phyloP scores from a whole-genome alignment of 2,797 vertebrate genomes.

The Syncerus caffer region DNA sequence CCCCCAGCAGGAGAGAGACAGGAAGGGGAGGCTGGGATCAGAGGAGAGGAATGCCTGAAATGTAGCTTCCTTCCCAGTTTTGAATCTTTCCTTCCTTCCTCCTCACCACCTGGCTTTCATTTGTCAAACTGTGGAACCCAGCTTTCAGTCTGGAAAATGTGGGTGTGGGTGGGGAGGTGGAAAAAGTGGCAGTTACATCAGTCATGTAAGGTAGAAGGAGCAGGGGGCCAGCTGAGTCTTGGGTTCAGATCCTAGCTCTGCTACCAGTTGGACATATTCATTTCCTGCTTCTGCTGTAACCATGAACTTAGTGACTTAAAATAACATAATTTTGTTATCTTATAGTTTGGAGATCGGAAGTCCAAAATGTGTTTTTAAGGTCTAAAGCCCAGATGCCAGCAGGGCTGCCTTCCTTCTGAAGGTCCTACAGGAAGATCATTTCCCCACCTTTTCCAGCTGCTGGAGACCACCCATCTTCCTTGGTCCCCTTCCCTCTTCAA shows the following conservation, averaged over 20 bases:
- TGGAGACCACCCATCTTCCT: not conserved
- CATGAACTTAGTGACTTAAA: not conserved
- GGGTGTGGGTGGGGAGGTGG: not conserved
- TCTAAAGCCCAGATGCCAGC: not conserved
- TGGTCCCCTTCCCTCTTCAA: not conserved
- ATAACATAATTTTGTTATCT: not conserved
- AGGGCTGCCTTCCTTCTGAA: not conserved
- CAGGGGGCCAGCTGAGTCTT: not conserved
- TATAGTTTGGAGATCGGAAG: not conserved
- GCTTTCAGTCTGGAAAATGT: not conserved
- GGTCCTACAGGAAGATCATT: too few species aligned
- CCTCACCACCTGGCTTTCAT: not conserved
- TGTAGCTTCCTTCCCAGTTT: not conserved
- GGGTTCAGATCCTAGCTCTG: not conserved
- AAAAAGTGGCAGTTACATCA: not conserved
- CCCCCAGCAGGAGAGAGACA: not conserved
- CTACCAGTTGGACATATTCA: accelerated
- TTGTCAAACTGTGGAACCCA: not conserved
- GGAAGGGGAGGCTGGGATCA: not conserved
- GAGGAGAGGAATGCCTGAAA: not conserved
- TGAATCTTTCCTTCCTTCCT: not conserved
- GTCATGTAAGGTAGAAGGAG: not conserved
- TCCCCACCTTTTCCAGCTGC: not conserved
- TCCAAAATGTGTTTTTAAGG: not conserved
- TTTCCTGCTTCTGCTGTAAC: not conserved